Evolutionary conservation across 2,888 invertebrate species (phyloP), one percentile per base, ranked within the genome.

Genomic region (Caenorhabditis imperialis): DNA sequence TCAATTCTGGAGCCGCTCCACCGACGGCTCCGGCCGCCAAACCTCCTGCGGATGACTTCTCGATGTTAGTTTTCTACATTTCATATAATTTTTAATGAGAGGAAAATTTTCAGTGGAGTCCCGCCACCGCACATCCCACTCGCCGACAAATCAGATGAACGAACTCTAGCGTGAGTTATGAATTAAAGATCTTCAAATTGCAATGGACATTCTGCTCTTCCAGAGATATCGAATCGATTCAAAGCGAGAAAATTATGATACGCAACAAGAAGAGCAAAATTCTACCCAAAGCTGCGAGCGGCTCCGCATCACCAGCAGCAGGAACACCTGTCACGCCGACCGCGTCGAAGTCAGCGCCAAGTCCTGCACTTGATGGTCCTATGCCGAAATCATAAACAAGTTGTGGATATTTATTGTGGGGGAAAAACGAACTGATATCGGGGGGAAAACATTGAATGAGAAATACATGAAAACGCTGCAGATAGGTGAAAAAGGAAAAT

Each of bases 211-310:
- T n/a, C 20, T 14, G 35, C 12, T 23, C n/a, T 67, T 67, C 35
- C 61, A 70, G 70, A 25, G 70, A 70, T 16, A 70, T 70, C 35
- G 70, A 70, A 44, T 70, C 70, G 48, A 70, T 70, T 70, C 70
- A 70, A 61, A 61, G 61, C 23, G 70, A 70, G 20, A 70, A 70
- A 50, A 42, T 40, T 4, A n/a, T 61, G 55, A 42, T 70, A 4
- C 47, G 40, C 12, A 25, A 47, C 5, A 51, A 53, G 20, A 47
- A 51, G 16, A 35, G 8, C 37, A 50, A 57, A 50, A 1, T 48
- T 14, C 30, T 2, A 35, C 10, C 33, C 22, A 35, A 20, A 33
- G 14, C 27, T 14, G 3, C 4, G 12, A 8, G 45, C 16, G 5
- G 22, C 35, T 44, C 27, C 3, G 14, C 30, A 7, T 35, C 62